Conservation (phyloP, 2,888 invertebrate genomes). For the Ophraella communa region DNA sequence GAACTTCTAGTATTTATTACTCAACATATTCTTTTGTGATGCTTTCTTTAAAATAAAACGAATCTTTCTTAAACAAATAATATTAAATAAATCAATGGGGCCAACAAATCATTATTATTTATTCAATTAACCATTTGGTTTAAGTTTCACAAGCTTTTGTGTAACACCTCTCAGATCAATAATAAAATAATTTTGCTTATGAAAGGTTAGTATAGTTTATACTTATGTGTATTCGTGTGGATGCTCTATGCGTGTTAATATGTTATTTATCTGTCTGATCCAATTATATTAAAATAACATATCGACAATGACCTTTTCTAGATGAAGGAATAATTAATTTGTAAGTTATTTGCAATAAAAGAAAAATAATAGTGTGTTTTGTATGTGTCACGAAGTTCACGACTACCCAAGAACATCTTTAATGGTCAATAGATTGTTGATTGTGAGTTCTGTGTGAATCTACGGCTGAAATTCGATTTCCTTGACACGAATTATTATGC, state of each 20-base stretch:
- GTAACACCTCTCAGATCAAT: neutral
- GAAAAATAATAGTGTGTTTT: conserved; percentile 1
- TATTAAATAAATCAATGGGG: neutral
- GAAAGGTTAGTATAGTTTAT: too few species aligned
- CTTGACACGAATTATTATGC: conserved; percentile 33
- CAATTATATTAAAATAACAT: neutral
- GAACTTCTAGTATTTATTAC: neutral
- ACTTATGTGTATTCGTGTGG: too few species aligned
- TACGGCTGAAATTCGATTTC: conserved; percentile 24
- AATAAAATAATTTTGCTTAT: too few species aligned
- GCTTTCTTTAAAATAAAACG: neutral
- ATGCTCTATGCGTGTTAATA: too few species aligned
- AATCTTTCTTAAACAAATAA: neutral
- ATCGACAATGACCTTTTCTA: conserved; percentile 23
- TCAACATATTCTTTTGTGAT: neutral
- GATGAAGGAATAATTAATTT: neutral
- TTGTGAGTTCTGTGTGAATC: conserved; percentile 35
- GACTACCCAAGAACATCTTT: conserved; percentile 18
- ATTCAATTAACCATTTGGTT: neutral
- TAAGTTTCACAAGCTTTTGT: neutral
- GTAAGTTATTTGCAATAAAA: neutral
- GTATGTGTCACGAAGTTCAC: conserved; percentile 33
- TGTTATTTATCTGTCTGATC: neutral
- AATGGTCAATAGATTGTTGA: conserved; percentile 31
- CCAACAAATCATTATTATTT: neutral